A percentile compares a stretch with the other conserved stretches of the same genome.
phyloP scores from a whole-genome alignment of 2,888 invertebrate genomes.

The Crematogaster levior region DNA sequence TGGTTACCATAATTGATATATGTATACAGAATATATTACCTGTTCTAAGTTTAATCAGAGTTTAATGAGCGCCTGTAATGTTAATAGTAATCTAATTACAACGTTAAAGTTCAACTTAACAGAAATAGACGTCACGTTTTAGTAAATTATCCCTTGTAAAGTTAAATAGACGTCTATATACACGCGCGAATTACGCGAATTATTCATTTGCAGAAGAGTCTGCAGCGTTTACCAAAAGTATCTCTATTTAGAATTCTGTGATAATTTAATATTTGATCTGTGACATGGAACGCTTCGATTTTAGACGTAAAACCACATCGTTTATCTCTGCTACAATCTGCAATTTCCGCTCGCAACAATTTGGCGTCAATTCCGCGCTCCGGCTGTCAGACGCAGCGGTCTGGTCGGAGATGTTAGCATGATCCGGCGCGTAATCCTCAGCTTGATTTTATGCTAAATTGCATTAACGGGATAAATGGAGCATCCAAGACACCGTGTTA shows the following conservation, averaged over 20 bases:
- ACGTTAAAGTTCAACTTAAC: conserved; percentile 21
- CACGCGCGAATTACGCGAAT: not conserved
- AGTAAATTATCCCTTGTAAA: conserved; percentile 17
- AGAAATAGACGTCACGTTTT: conserved; percentile 32
- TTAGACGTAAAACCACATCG: conserved; percentile 26
- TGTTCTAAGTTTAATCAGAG: conserved; percentile 37
- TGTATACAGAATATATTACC: not conserved
- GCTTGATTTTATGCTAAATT: conserved; percentile 54
- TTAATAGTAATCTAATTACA: conserved; percentile 35
- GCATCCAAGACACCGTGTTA: conserved; percentile 49
- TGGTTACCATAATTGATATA: conserved; percentile 20
- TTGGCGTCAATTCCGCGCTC: conserved; percentile 50
- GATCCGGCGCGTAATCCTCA: conserved; percentile 44
- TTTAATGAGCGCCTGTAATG: conserved; percentile 32
- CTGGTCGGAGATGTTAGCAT: conserved; percentile 39
- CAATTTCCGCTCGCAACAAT: conserved; percentile 51
- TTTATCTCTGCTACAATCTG: conserved; percentile 34
- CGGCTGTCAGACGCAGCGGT: conserved; percentile 38
- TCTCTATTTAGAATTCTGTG: not conserved
- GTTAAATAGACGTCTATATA: conserved; percentile 13
- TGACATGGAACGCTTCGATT: conserved; percentile 13
- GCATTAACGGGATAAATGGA: conserved; percentile 52
- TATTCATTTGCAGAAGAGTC: not conserved
- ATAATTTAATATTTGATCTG: conserved; percentile 26
- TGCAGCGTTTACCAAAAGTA: not conserved